Base-by-base conservation (phyloP, 2,888 invertebrate genomes). In the Epicampocera succincta region DNA sequence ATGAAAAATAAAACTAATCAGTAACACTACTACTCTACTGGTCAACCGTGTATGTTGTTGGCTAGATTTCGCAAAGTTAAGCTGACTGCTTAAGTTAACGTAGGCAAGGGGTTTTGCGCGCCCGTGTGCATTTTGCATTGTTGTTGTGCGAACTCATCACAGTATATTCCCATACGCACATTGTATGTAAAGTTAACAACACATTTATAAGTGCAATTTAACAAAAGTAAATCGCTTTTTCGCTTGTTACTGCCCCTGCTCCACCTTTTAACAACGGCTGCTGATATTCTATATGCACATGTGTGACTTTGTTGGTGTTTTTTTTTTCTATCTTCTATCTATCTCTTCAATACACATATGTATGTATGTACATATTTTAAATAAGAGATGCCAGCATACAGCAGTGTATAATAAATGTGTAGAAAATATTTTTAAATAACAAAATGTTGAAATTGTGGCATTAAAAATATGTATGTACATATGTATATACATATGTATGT, bases 321-420 rank as follows among this genome's bases (percentile, higher is more conserved):
- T 65, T 65, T 75, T 19, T 33, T 33, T 33, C 5, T 8, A 33
- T 29, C 29, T 29, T 6, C 29, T 29, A 4, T 29, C 29, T 29
- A 58, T 19, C 29, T 66, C 56, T 66, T 68, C 66, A 68, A 76
- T 76, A 69, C 69, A 69, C 69, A 69, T 69, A 52, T 61, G 68
- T 69, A 52, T 54, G 61, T 69, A 52, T 61, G 68, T 69, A 52
- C 46, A 61, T 61, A 46, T 44, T 21, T 52, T n/a, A 44, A 69
- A 76, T 15, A 40, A 33, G 8, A n/a, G 25, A 54, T 38, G 52
- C 1, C 29, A 15, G 52, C 17, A 29, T 38, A 54, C 4, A 29
- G 9, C 25, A 3, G 29, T 25, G 42, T 21, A 40, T 25, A 48
- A 63, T 46, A 69, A 48, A 54, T 69, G 25, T 38, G 25, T 42